These are phyloP conservation scores for Drymonia ruficornis DNA, from an alignment of 2,888 invertebrate species.

Conservation along the genomic window DNA sequence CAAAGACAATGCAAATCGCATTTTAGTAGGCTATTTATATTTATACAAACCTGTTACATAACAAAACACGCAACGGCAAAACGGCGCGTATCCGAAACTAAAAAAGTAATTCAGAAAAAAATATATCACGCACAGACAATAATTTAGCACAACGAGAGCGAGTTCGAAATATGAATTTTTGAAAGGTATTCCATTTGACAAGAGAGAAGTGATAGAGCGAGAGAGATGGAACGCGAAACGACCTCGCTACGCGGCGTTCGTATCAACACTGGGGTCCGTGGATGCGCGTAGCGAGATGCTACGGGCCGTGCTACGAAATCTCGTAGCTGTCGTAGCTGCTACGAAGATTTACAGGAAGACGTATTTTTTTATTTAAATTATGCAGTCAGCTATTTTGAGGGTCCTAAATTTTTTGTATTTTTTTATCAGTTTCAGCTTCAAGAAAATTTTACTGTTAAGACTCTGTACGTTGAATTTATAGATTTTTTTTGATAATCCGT, in stretches of 20 bases:
- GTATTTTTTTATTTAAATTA: conserved; percentile 7
- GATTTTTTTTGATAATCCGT: too few relatives aligned
- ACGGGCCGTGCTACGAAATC: conserved; percentile 35
- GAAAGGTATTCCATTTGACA: conserved; percentile 33
- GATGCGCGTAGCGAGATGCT: conserved; percentile 52
- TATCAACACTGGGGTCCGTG: conserved; percentile 45
- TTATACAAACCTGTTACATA: conserved; percentile 45
- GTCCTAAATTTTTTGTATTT: background rate
- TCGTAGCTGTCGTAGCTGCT: conserved; percentile 30
- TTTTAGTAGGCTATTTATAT: background rate
- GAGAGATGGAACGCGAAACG: conserved; percentile 30
- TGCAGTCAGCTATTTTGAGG: conserved; percentile 2
- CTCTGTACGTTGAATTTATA: too few relatives aligned
- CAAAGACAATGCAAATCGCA: background rate
- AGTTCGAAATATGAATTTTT: conserved; percentile 4
- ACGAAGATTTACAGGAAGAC: conserved; percentile 16
- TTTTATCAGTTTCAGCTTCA: too few relatives aligned
- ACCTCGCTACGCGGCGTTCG: conserved; percentile 30
- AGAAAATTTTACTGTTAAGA: too few relatives aligned
- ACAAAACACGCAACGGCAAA: conserved; percentile 20
- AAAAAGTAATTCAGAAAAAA: conserved; percentile 13
- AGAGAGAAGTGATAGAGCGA: conserved; percentile 41
- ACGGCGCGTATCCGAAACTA: conserved; percentile 9
- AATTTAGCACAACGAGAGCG: conserved; percentile 1
- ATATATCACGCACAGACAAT: conserved; percentile 12